These are phyloP conservation scores for Caradrina kadenii DNA, from an alignment of 2,888 invertebrate genomes.

Conservation along the genomic window DNA sequence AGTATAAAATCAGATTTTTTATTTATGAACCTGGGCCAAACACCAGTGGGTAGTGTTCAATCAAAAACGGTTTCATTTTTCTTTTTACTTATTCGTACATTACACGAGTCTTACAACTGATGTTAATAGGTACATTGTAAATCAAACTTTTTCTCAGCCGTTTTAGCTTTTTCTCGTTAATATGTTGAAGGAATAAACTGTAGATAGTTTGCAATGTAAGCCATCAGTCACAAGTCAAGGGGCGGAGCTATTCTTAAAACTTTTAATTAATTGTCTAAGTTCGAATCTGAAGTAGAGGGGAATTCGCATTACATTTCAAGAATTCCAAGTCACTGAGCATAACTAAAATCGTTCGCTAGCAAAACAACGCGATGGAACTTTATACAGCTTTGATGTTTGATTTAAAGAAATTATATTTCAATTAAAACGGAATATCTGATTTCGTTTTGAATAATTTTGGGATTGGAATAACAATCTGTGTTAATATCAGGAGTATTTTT, in stretches of 20 bases:
- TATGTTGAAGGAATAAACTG: constrained; percentile 55
- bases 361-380: constrained; percentile 72
- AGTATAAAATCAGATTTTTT: neutral
- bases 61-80: neutral
- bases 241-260: constrained; percentile 77
- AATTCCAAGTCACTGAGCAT: constrained; percentile 77
- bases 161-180: constrained; percentile 46
- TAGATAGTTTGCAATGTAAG: constrained; percentile 56
- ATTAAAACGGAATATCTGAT: constrained; percentile 47
- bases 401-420: constrained; percentile 58
- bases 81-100: neutral
- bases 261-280: constrained; percentile 85
- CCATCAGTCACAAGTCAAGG: constrained; percentile 60
- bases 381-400: constrained; percentile 68
- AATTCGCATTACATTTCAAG: constrained; percentile 74
- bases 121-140: constrained; percentile 8
- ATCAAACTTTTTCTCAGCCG: constrained; percentile 31
- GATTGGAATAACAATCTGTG: constrained; percentile 24
- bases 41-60: neutral
- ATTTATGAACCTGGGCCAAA: neutral
- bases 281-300: constrained; percentile 67
- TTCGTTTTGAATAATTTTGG: constrained; percentile 28
- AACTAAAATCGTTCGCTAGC: constrained; percentile 78
- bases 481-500: neutral
- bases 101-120: neutral